Conservation (phyloP, 1,140 invertebrate species). For the Eriosoma lanigerum region DNA sequence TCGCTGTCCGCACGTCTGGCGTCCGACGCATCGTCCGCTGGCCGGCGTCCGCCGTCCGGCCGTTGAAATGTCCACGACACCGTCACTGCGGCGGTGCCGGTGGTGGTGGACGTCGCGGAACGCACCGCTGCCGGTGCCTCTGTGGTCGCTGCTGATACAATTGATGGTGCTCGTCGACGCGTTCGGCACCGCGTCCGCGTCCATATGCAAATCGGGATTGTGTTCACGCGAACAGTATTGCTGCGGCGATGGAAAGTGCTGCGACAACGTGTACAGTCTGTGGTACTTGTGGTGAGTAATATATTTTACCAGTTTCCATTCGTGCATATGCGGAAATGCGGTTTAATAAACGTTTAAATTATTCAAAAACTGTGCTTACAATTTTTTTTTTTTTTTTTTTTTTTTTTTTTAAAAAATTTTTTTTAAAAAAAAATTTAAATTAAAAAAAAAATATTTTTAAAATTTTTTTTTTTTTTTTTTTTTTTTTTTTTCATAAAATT, state of each 20-base stretch:
- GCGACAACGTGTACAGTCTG: conserved; percentile 47
- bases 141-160: no score
- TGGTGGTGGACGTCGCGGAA: not conserved
- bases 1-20: not conserved
- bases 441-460: no score
- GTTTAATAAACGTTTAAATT: not conserved
- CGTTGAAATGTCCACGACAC: not conserved
- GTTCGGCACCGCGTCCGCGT: conserved; percentile 30
- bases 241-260: conserved; percentile 40
- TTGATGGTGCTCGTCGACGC: not conserved
- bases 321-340: not conserved
- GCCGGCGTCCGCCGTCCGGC: not conserved
- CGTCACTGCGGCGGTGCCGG: not conserved
- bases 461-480: no score
- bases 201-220: conserved; percentile 36
- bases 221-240: conserved; percentile 34
- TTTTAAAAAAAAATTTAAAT: no score
- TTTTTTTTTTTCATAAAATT: no score
- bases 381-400: not conserved
- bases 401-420: no score
- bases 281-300: conserved; percentile 41
- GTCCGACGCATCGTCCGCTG: not conserved
- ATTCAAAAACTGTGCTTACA: not conserved
- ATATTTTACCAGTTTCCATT: not conserved
- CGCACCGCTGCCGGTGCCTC: not conserved